Evolutionary conservation across 2,113 vertebrate genomes (phyloP).

Genomic region (Mesembrinibis cayennensis): DNA sequence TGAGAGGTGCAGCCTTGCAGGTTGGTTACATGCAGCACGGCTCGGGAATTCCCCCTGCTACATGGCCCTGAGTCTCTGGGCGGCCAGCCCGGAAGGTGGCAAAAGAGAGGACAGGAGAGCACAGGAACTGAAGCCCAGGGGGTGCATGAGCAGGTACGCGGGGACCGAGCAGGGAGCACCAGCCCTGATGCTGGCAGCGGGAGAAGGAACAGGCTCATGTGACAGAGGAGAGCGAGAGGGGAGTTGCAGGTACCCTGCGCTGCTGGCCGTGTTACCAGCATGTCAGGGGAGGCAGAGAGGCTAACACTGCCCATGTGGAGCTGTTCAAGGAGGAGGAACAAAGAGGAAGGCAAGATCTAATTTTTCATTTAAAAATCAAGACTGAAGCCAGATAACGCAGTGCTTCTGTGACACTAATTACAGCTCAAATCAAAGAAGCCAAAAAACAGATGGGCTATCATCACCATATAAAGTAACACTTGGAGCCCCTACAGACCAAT

Average conservation of each 20-base stretch:
- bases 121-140: not conserved
- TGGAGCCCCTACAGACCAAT: not conserved
- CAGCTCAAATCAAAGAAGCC: not conserved
- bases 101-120: not conserved
- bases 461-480: not conserved
- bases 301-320: not conserved
- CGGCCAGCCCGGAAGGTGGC: not conserved
- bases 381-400: not conserved
- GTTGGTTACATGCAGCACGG: rapidly evolving
- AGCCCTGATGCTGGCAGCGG: rapidly evolving
- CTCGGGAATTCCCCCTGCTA: rapidly evolving
- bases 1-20: not conserved
- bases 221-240: not conserved
- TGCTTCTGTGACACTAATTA: not conserved
- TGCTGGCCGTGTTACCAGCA: not conserved
- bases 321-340: not conserved
- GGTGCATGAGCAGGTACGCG: rapidly evolving
- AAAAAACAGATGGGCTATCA: not conserved
- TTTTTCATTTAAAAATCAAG: not conserved
- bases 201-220: not conserved
- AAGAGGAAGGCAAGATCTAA: not conserved
- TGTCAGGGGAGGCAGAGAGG: not conserved
- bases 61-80: rapidly evolving
- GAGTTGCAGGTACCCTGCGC: rapidly evolving
- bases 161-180: rapidly evolving